Percentiles rank a stretch among this genome's conserved stretches.
Conservation (phyloP, 2,113 vertebrate species). For the Sardina pilchardus region DNA sequence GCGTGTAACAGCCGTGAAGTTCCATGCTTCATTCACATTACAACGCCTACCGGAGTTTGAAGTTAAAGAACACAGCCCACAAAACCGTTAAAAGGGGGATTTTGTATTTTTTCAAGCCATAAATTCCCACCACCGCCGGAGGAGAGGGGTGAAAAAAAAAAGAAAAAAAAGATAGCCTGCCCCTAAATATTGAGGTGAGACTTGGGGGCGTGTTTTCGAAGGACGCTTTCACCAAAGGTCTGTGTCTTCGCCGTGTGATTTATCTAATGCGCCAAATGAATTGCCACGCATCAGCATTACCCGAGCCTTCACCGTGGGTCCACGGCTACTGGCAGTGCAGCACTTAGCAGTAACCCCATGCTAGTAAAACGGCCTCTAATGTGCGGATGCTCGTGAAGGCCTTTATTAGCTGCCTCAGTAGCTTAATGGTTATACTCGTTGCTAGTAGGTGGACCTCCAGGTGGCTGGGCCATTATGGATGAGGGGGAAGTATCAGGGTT, state of each 20-base stretch:
- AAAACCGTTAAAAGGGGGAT: not conserved
- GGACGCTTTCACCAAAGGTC: not conserved
- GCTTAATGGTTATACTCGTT: not conserved
- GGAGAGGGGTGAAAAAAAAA: not conserved
- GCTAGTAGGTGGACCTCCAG: not conserved
- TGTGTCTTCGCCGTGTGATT: not conserved
- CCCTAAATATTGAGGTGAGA: constrained; percentile 2
- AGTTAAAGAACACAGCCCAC: not conserved
- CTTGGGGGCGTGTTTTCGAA: not conserved
- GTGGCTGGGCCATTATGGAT: not conserved
- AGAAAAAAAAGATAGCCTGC: not conserved
- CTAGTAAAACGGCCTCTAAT: not conserved
- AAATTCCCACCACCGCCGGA: not conserved
- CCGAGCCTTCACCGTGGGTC: not conserved
- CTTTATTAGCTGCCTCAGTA: not conserved
- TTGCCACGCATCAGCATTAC: not conserved
- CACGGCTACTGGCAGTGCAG: not conserved
- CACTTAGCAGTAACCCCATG: not conserved
- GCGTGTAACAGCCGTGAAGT: not conserved
- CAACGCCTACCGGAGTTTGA: not conserved
- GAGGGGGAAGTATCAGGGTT: not conserved
- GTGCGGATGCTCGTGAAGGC: not conserved
- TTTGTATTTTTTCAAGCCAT: not conserved
- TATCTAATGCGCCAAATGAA: not conserved
- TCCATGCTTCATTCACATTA: not conserved